A percentile compares a stretch with the other conserved stretches of the same genome.
phyloP scores from a whole-genome alignment of 1,140 invertebrate species.

The Ganaspis sp. region DNA sequence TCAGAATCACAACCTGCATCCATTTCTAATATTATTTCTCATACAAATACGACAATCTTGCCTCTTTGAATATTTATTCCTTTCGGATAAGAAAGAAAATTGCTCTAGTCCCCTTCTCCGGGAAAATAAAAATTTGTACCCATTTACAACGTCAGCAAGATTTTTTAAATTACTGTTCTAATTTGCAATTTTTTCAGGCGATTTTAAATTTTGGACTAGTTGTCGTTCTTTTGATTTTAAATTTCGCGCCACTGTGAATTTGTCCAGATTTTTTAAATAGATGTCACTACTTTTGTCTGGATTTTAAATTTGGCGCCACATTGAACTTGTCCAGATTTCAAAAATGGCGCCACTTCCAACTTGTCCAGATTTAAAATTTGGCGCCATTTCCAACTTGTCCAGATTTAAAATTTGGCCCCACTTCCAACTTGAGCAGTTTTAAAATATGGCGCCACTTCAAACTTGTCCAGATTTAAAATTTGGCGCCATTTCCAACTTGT shows the following conservation, averaged over 20 bases:
- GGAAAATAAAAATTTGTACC: no score
- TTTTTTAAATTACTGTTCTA: no score
- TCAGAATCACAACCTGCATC: neutral
- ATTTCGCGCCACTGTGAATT: neutral
- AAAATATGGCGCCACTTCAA: neutral
- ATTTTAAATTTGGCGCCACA: neutral
- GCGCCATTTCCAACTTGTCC: neutral
- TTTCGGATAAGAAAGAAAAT: neutral
- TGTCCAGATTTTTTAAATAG: neutral
- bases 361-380: neutral
- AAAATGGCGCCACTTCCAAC: neutral
- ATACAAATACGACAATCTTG: neutral
- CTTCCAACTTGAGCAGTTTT: no score
- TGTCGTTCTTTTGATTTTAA: no score
- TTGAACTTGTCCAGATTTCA: neutral
- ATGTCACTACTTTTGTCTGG: neutral
- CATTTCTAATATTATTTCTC: neutral
- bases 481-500: neutral
- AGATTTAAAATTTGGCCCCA: neutral
- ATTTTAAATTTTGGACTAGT: no score
- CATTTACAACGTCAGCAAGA: no score
- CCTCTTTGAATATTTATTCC: neutral
- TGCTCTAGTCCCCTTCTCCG: no score
- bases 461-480: neutral
- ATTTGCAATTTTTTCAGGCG: no score